phyloP scores from a whole-genome alignment of 2,797 vertebrate species.

The Loris lydekkerianus region DNA sequence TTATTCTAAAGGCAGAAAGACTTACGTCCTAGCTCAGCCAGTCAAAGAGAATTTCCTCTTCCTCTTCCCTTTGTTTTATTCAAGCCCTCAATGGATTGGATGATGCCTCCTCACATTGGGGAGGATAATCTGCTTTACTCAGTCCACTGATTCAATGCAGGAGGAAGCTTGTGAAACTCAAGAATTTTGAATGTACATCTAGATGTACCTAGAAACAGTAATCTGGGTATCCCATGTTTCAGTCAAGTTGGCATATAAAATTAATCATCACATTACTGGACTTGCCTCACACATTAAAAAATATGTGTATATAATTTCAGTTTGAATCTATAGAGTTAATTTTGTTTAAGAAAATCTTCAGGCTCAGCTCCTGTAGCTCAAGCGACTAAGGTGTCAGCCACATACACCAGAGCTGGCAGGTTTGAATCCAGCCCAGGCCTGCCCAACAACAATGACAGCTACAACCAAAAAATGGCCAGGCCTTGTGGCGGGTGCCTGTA shows the following conservation, averaged over 20 bases:
- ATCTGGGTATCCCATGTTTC: background rate
- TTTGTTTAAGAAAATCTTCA: conserved; percentile 4
- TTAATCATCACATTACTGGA: background rate
- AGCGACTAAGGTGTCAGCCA: no score
- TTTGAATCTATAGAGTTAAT: conserved; percentile 16
- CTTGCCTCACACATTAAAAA: background rate
- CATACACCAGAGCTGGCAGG: no score
- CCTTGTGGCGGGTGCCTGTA: no score
- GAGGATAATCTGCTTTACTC: background rate
- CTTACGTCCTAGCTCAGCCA: background rate
- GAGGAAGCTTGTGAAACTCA: no score
- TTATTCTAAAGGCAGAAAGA: background rate
- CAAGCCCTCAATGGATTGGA: background rate
- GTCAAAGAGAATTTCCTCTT: background rate
- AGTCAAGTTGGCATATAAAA: background rate
- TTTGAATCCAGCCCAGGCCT: no score
- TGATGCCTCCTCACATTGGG: background rate
- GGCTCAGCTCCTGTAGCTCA: no score
- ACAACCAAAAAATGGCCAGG: no score
- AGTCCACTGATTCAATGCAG: background rate
- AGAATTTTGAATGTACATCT: background rate
- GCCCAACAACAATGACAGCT: no score
- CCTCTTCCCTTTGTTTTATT: background rate
- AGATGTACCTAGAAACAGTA: background rate
- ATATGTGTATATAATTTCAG: background rate